Evolutionary conservation across 2,888 invertebrate genomes (phyloP), one percentile per base, ranked within the genome.

Genomic region (Cephus rjabovi): DNA sequence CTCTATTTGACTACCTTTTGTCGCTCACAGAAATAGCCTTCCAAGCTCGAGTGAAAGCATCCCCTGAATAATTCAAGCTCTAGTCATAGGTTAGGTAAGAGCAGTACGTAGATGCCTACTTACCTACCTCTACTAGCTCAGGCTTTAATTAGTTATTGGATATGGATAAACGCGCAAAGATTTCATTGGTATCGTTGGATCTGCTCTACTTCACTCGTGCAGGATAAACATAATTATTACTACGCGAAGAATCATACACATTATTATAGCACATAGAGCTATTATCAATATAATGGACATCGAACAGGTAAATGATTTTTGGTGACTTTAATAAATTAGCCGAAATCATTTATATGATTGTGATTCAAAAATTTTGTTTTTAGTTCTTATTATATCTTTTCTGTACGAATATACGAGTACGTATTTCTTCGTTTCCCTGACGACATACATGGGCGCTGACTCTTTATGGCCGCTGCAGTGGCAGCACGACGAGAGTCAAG

Each of bases 401-500:
- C 6, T 23, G 77, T 75, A 34, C 31, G 11, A 80, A 86, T 86
- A 84, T 83, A 82, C 81, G 83, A 86, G 83, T 79, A 77, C 81
- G 84, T 82, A 83, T 87, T 85, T 87, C 83, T 83, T 81, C 82
- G 81, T 81, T 84, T 30, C 75, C 30, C 76, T 74, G 79, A 81
- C 78, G 84, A 83, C 83, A 83, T 75, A 76, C 75, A 75, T 74
- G 76, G 35, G 30, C 40, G 33, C 70, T 76, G 56, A 23, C 23
- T 23, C 56, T 56, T 56, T 56, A 56, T 78, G 76, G 74, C 75
- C 69, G 84, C 81, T 83, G 81, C 82, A 85, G 84, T 80, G 81
- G 83, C 83, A 83, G 88, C 81, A 86, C 84, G 85, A 86, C 86
- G 85, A 81, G 85, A 85, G 78, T 74, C 76, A 79, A 89, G 87